Percentiles rank a stretch among this genome's conserved stretches.
Conservation (phyloP, 2,113 vertebrate genomes). For the Dicaeum eximium region DNA sequence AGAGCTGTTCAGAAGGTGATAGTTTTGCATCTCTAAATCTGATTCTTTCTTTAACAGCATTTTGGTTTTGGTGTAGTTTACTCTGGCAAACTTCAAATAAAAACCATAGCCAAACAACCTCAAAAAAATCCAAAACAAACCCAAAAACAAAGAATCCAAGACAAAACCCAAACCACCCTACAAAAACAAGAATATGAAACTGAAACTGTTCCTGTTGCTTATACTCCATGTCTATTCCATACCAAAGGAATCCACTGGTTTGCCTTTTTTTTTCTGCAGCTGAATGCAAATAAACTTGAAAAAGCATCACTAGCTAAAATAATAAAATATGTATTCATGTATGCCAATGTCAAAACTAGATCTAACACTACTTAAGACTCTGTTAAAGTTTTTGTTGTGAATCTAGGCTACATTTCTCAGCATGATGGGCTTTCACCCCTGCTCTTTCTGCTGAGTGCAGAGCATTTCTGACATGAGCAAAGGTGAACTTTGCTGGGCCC, state of each 20-base stretch:
- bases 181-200: neutral
- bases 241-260: neutral
- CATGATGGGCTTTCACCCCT: neutral
- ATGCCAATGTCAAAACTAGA: neutral
- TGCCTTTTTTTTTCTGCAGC: neutral
- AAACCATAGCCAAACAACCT: neutral
- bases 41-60: neutral
- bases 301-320: neutral
- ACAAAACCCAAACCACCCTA: neutral
- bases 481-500: neutral
- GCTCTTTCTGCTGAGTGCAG: neutral
- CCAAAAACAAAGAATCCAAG: neutral
- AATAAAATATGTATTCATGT: neutral
- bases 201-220: neutral
- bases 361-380: neutral
- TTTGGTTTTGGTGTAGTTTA: neutral
- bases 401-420: neutral
- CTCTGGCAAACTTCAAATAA: neutral
- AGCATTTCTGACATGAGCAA: neutral
- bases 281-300: neutral
- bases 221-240: neutral
- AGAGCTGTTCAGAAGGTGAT: neutral
- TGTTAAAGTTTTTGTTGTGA: neutral
- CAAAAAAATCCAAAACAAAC: neutral
- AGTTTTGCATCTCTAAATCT: neutral